Percentiles rank a stretch among this genome's conserved stretches.
These are phyloP conservation scores for Papilio aristodemus DNA, from an alignment of 1,140 invertebrate species.

Conservation along the genomic window DNA sequence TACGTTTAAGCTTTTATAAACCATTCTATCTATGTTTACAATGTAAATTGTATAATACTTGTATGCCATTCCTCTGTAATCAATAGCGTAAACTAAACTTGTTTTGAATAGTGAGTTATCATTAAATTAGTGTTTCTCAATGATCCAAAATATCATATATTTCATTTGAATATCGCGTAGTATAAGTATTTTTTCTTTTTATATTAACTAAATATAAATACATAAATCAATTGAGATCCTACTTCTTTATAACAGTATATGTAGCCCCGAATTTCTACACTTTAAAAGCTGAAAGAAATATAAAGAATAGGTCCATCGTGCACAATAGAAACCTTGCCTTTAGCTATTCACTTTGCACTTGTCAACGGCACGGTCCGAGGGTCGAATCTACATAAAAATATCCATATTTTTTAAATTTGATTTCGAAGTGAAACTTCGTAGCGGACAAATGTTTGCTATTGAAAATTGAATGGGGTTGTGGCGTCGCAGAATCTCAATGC, in stretches of 20 bases:
- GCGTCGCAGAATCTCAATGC: conserved; percentile 71
- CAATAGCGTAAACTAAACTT: too few relatives aligned
- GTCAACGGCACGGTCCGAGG: conserved; percentile 70
- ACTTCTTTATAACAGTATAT: background rate
- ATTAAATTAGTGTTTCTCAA: background rate
- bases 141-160: too few relatives aligned
- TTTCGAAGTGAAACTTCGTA: conserved; percentile 60
- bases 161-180: too few relatives aligned
- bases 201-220: background rate
- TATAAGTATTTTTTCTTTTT: too few relatives aligned
- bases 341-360: conserved; percentile 59
- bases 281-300: conserved; percentile 10
- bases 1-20: too few relatives aligned
- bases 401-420: conserved; percentile 79
- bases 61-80: too few relatives aligned
- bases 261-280: background rate
- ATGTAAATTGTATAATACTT: too few relatives aligned
- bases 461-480: conserved; percentile 69
- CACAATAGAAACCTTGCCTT: conserved; percentile 57
- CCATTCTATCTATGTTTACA: too few relatives aligned
- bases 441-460: conserved; percentile 78
- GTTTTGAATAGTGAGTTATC: background rate
- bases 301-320: conserved; percentile 55
- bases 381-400: conserved; percentile 74
- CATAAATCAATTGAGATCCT: background rate